Conservation (phyloP, 2,888 invertebrate species). For the Brachyopa scutellaris region DNA sequence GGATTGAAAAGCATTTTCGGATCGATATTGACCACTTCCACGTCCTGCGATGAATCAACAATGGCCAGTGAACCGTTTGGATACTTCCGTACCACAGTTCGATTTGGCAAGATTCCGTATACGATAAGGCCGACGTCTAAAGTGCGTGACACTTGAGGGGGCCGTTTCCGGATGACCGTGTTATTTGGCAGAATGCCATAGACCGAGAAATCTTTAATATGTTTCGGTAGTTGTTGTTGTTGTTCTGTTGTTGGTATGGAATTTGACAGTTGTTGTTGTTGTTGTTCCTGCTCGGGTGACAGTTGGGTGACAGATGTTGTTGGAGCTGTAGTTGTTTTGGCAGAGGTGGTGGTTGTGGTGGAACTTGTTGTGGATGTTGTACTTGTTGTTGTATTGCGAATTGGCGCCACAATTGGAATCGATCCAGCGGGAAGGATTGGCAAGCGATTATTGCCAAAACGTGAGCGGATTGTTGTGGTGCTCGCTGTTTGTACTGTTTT, state of each 20-base stretch:
- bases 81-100: conserved; percentile 90
- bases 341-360: conserved; percentile 26
- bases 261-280: conserved; percentile 54
- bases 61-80: conserved; percentile 91
- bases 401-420: not conserved
- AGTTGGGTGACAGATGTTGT: conserved; percentile 41
- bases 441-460: conserved; percentile 63
- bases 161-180: conserved; percentile 90
- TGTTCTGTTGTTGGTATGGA: conserved; percentile 45
- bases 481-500: conserved; percentile 53
- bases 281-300: conserved; percentile 48
- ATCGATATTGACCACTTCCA: conserved; percentile 84
- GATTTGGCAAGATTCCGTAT: conserved; percentile 90
- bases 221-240: conserved; percentile 77
- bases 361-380: conserved; percentile 42
- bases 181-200: conserved; percentile 91
- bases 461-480: conserved; percentile 64
- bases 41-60: conserved; percentile 82
- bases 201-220: conserved; percentile 85
- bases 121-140: conserved; percentile 84
- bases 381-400: conserved; percentile 54
- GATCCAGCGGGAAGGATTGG: conserved; percentile 53
- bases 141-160: conserved; percentile 81
- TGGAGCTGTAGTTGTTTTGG: conserved; percentile 81
- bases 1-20: conserved; percentile 85